Evolutionary conservation across 2,888 invertebrate species (phyloP).

Genomic region (Eristalis intricaria): DNA sequence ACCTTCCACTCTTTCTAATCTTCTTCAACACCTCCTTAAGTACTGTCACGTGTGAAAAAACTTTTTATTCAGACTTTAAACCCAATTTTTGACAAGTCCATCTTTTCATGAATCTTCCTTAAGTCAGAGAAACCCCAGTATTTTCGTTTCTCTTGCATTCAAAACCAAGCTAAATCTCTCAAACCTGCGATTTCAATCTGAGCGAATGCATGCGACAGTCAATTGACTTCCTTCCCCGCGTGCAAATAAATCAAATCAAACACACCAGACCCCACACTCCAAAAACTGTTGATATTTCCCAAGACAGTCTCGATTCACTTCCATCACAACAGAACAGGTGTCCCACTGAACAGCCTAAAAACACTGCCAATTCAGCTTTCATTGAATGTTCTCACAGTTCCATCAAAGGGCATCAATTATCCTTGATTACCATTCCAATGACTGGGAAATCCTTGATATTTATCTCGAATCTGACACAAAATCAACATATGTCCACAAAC

Average conservation of each 20-base stretch:
- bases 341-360: background rate
- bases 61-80: too few species aligned
- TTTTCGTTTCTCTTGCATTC: too few species aligned
- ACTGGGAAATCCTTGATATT: conserved; percentile 29
- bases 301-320: background rate
- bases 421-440: conserved; percentile 45
- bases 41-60: too few species aligned
- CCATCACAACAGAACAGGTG: conserved; percentile 36
- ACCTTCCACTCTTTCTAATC: too few species aligned
- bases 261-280: background rate
- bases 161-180: too few species aligned
- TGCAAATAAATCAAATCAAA: background rate
- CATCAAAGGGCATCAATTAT: conserved; percentile 17
- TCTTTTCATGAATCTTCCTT: too few species aligned
- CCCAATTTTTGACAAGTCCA: too few species aligned
- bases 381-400: conserved; percentile 17
- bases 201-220: background rate
- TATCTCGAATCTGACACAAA: conserved; percentile 54
- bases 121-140: too few species aligned
- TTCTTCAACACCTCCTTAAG: too few species aligned
- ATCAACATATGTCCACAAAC: conserved; percentile 35
- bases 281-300: conserved; percentile 47
- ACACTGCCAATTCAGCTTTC: background rate
- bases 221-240: background rate
- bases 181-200: too few species aligned